Percentiles rank a stretch among this genome's conserved stretches.
phyloP scores from a whole-genome alignment of 2,113 vertebrate genomes.

The Chaetops frenatus region DNA sequence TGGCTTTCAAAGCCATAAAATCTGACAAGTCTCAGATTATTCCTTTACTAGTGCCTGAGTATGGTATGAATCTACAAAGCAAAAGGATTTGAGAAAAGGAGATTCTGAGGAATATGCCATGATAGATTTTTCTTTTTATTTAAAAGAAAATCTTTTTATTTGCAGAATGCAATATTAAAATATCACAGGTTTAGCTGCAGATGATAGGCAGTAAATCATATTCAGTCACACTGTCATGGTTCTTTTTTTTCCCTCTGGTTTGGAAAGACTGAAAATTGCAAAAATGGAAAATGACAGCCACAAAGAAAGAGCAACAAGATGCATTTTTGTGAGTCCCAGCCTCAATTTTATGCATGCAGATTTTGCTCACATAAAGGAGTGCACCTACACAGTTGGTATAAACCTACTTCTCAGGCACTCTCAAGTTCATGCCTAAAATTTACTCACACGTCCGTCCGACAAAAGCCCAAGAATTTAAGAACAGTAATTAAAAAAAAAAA shows the following conservation, averaged over 20 bases:
- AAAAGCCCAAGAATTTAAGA: not conserved
- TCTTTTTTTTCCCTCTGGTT: constrained; percentile 38
- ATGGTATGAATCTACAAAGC: not conserved
- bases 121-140: not conserved
- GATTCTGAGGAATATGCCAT: not conserved
- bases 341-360: constrained; percentile 3
- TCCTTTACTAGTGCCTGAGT: not conserved
- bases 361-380: not conserved
- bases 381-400: not conserved
- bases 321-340: not conserved
- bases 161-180: not conserved
- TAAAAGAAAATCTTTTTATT: not conserved
- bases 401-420: not conserved
- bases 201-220: not conserved
- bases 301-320: constrained; percentile 9
- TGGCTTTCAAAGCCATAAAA: not conserved
- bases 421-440: not conserved
- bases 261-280: not conserved
- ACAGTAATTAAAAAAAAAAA: not conserved
- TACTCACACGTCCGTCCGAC: not conserved
- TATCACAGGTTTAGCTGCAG: not conserved
- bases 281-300: not conserved
- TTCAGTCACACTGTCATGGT: not conserved
- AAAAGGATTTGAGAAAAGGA: not conserved
- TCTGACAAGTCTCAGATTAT: not conserved